phyloP scores from a whole-genome alignment of 2,797 vertebrate species.

The Helostoma temminkii region DNA sequence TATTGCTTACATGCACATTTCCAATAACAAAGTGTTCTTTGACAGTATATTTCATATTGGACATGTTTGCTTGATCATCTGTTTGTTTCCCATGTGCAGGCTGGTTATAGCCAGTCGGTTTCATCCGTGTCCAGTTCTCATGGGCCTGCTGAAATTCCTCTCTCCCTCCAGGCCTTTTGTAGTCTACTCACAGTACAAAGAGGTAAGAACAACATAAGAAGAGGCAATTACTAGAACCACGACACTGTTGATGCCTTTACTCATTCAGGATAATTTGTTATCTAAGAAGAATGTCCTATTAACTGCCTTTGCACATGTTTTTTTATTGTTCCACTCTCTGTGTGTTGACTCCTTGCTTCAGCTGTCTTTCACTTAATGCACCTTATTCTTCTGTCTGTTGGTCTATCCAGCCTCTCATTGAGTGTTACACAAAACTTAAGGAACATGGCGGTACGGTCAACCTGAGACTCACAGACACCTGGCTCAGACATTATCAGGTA shows the following conservation, averaged over 20 bases:
- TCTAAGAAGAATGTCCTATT: slow-evolving; percentile 20
- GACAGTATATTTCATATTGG: slow-evolving; percentile 26
- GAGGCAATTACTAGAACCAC: not conserved
- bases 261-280: slow-evolving; percentile 19
- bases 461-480: slow-evolving; percentile 93
- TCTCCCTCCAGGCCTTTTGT: slow-evolving; percentile 96
- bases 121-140: slow-evolving; percentile 89
- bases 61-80: slow-evolving; percentile 58
- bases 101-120: slow-evolving; percentile 95
- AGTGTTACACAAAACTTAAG: slow-evolving; percentile 95
- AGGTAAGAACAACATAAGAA: slow-evolving; percentile 84
- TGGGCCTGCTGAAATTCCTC: slow-evolving; percentile 91
- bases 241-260: not conserved
- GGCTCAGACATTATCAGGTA: slow-evolving; percentile 98
- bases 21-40: slow-evolving; percentile 39
- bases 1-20: slow-evolving; percentile 20
- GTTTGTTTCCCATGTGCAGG: slow-evolving; percentile 77
- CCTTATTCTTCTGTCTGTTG: not conserved
- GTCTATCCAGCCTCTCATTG: slow-evolving; percentile 89
- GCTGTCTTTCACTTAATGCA: slow-evolving; percentile 8
- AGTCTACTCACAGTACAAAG: slow-evolving; percentile 95
- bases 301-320: not conserved
- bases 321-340: slow-evolving; percentile 37
- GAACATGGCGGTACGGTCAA: slow-evolving; percentile 92
- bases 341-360: not conserved